phyloP scores from a whole-genome alignment of 2,888 invertebrate genomes.

The Meteorus cinctellus region DNA sequence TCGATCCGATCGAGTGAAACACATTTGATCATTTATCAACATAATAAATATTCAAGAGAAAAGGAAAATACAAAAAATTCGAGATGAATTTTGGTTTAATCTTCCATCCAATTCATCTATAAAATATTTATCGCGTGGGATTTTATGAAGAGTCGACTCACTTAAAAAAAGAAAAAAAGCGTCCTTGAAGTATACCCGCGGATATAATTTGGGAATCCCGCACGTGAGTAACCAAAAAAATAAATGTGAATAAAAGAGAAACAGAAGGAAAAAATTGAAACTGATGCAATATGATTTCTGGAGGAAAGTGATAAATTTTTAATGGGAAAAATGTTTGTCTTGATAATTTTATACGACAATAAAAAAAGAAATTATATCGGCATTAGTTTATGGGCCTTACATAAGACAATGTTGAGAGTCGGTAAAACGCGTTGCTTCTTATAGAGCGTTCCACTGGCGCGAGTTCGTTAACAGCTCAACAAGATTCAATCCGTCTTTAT shows the following conservation, averaged over 20 bases:
- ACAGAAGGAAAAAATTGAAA: background rate
- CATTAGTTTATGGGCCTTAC: constrained; percentile 32
- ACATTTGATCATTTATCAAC: too few species aligned
- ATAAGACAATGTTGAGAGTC: constrained; percentile 24
- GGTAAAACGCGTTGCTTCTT: constrained; percentile 31
- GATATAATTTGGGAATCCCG: background rate
- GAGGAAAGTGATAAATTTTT: too few species aligned
- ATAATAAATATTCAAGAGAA: too few species aligned
- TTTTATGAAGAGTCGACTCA: too few species aligned
- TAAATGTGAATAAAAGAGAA: background rate
- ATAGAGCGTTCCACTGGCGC: constrained; percentile 43
- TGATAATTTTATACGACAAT: background rate
- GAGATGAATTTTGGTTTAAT: too few species aligned
- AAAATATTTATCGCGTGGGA: too few species aligned
- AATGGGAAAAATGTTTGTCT: background rate
- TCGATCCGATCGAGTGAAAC: too few species aligned
- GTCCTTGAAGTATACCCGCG: background rate
- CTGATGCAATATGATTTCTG: too few species aligned
- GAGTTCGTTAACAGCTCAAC: constrained; percentile 63
- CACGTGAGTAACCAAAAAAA: background rate
- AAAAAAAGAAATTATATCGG: background rate
- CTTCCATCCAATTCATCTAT: too few species aligned
- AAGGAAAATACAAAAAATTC: too few species aligned
- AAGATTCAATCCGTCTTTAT: constrained; percentile 64
- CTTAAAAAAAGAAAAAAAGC: background rate